A percentile compares a stretch with the other conserved stretches of the same genome.
Evolutionary conservation across 2,113 vertebrate genomes (phyloP).

Genomic region (Acinonyx jubatus): DNA sequence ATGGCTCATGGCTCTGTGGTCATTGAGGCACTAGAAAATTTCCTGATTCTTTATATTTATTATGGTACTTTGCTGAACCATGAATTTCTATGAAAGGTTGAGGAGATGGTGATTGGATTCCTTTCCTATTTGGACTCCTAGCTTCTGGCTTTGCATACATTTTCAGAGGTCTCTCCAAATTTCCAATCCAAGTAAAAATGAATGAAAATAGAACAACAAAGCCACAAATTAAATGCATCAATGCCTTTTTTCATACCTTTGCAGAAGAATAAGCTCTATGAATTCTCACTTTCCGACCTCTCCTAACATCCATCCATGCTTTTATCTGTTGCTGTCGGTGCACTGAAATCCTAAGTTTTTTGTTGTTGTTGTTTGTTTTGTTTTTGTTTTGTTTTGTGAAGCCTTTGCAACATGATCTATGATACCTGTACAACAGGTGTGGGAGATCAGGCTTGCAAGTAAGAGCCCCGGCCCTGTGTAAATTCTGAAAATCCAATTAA

Average conservation of each 20-base stretch:
- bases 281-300: neutral
- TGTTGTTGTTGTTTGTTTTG: no score
- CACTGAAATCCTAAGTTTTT: neutral
- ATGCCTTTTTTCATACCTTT: neutral
- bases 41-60: conserved; percentile 21
- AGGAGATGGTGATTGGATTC: conserved; percentile 27
- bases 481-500: neutral
- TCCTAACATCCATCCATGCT: neutral
- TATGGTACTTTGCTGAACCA: conserved; percentile 43
- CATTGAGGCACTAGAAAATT: conserved; percentile 21
- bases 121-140: conserved; percentile 35
- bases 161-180: conserved; percentile 3
- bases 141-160: conserved; percentile 32
- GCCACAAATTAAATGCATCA: conserved; percentile 1
- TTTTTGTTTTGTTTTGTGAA: neutral
- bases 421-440: neutral
- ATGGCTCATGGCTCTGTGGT: conserved; percentile 38
- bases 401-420: neutral
- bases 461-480: neutral
- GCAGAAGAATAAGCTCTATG: neutral
- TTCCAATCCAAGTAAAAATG: neutral
- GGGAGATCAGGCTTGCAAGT: neutral
- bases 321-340: neutral
- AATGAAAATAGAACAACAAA: conserved; percentile 22
- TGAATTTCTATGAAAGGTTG: conserved; percentile 59